Base-by-base conservation (phyloP, 2,113 vertebrate species). In the Eptatretus burgeri region DNA sequence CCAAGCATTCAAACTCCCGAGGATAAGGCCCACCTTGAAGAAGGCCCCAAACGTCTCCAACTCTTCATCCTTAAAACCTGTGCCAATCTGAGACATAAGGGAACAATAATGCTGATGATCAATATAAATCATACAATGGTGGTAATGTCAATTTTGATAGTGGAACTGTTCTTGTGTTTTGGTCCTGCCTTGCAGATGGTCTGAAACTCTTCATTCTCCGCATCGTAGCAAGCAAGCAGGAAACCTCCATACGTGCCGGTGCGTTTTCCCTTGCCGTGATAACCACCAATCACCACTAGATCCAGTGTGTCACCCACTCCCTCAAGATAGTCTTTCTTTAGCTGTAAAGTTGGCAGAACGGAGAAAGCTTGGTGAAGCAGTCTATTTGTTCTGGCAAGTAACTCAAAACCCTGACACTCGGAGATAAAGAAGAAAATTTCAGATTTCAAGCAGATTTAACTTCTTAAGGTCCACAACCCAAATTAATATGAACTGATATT, bases 311-410 rank as follows among this genome's bases (percentile, higher is more conserved):
- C 85, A 0, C 84, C 82, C 11, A 88, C 76, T 0, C 82, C 82
- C 0, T 87, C 82, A 63, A 91, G 76, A 68, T 88, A 88, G 67
- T 91, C 85, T 71, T 91, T 91, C 72, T 91, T 91, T 67, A 91
- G 66, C 85, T 91, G 70, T 1, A 5, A 7, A 7, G 27, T 41
- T 41, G 27, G 27, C 3, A 41, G 27, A 41, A 41, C 27, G 27
- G 27, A 7, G 27, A 41, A 7, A 7, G 27, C 27, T 41, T 41
- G 27, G 27, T 41, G 3, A 41, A 41, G 27, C 27, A 41, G 7
- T 41, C 7, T 3, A 41, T 41, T 41, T 3, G 3, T 41, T 41
- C 27, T 7, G 27, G 27, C 27, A 41, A 41, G 27, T 41, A 41
- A 41, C 27, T 41, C 3, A 41, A 41, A 7, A 41, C 27, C 27